Conservation (phyloP, 2,113 vertebrate species). For the Cynoglossus semilaevis region DNA sequence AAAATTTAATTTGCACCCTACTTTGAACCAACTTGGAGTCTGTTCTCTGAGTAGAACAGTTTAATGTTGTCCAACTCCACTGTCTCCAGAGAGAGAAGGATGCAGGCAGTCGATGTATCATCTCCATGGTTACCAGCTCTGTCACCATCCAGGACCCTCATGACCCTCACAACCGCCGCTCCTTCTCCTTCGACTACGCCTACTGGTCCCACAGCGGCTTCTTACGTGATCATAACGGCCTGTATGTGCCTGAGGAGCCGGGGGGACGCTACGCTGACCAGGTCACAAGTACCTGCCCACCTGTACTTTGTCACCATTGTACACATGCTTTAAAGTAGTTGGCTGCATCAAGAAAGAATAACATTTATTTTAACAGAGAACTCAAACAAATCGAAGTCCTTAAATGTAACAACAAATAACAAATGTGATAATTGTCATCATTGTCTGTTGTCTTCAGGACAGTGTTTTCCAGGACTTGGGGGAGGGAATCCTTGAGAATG, state of each 20-base stretch:
- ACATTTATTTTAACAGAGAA: too few species aligned
- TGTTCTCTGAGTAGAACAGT: too few species aligned
- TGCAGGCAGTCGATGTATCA: conserved; percentile 75
- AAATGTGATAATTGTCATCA: too few species aligned
- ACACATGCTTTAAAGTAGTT: too few species aligned
- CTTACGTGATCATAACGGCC: conserved; percentile 62
- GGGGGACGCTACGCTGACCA: conserved; percentile 78
- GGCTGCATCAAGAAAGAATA: too few species aligned
- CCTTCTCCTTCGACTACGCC: conserved; percentile 78
- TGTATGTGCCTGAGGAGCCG: conserved; percentile 72
- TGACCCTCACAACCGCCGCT: conserved; percentile 67
- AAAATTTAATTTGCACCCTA: too few species aligned
- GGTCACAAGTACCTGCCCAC: conserved; percentile 65
- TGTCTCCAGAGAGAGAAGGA: conserved; percentile 76
- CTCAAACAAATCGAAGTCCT: too few species aligned
- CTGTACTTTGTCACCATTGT: too few species aligned
- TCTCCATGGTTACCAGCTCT: conserved; percentile 76
- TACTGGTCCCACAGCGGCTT: conserved; percentile 82
- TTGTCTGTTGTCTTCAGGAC: conserved; percentile 52
- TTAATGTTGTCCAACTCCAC: neutral
- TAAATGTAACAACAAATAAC: too few species aligned
- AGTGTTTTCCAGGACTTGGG: conserved; percentile 79
- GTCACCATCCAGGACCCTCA: conserved; percentile 76
- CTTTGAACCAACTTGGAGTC: too few species aligned
- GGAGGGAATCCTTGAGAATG: conserved; percentile 77